Evolutionary conservation across 2,113 vertebrate genomes (phyloP).

Genomic region (Podarcis muralis): DNA sequence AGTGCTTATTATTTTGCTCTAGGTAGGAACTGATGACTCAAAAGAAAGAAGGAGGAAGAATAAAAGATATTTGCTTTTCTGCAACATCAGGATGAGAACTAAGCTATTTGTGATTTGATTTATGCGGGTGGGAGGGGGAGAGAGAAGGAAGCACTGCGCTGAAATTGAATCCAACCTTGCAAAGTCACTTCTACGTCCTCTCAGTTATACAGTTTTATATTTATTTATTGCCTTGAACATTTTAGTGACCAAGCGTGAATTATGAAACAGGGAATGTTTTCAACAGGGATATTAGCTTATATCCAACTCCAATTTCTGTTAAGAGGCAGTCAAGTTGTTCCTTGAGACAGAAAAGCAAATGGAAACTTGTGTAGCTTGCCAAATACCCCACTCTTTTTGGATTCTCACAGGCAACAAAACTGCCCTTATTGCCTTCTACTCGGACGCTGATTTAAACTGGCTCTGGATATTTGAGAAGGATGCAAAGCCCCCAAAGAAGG

Average conservation of each 20-base stretch:
- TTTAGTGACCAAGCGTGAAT: background rate
- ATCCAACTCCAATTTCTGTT: background rate
- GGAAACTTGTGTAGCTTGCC: background rate
- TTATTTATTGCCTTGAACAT: background rate
- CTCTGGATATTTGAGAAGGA: background rate
- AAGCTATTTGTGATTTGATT: background rate
- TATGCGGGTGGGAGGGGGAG: background rate
- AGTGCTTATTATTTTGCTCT: constrained; percentile 62
- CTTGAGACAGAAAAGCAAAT: background rate
- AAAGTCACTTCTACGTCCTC: background rate
- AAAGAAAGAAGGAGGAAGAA: constrained; percentile 17
- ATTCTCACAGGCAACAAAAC: background rate
- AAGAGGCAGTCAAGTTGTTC: background rate
- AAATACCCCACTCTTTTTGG: background rate
- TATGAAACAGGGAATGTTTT: background rate
- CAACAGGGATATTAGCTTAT: background rate
- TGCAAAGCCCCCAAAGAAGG: background rate
- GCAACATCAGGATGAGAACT: background rate
- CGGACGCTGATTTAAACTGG: background rate
- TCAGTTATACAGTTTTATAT: background rate
- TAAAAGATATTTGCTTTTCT: background rate
- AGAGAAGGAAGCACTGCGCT: background rate
- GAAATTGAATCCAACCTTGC: background rate
- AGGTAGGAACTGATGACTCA: constrained; percentile 46
- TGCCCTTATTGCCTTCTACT: background rate